phyloP scores from a whole-genome alignment of 2,888 invertebrate species.

The Lottia scabra region DNA sequence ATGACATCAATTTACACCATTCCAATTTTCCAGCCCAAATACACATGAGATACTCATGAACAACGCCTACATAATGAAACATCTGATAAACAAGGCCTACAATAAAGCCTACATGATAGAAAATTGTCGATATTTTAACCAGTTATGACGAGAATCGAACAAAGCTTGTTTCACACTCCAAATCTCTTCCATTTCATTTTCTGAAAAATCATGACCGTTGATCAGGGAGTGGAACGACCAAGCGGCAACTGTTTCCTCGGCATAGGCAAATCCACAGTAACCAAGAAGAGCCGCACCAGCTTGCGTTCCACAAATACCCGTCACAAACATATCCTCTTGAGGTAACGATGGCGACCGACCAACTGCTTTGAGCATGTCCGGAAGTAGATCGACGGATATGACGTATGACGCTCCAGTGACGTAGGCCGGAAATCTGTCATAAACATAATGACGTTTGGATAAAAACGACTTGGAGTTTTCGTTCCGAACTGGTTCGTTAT shows the following conservation, averaged over 20 bases:
- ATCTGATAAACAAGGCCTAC: too few relatives aligned
- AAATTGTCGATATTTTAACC: too few relatives aligned
- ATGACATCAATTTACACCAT: too few relatives aligned
- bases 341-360: not conserved
- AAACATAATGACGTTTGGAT: not conserved
- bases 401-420: not conserved
- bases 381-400: not conserved
- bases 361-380: not conserved
- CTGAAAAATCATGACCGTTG: too few relatives aligned
- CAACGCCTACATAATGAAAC: too few relatives aligned
- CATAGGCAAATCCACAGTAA: not conserved
- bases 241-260: not conserved
- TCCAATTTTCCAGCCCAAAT: too few relatives aligned
- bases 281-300: not conserved
- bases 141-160: too few relatives aligned
- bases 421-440: not conserved
- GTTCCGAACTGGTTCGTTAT: not conserved
- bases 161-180: too few relatives aligned
- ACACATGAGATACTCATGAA: too few relatives aligned
- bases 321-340: not conserved
- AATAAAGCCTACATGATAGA: too few relatives aligned
- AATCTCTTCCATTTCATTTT: too few relatives aligned
- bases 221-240: not conserved
- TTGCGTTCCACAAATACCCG: not conserved
- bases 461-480: not conserved